phyloP scores from a whole-genome alignment of 1,140 invertebrate genomes.

The Bathynomus jamesi region DNA sequence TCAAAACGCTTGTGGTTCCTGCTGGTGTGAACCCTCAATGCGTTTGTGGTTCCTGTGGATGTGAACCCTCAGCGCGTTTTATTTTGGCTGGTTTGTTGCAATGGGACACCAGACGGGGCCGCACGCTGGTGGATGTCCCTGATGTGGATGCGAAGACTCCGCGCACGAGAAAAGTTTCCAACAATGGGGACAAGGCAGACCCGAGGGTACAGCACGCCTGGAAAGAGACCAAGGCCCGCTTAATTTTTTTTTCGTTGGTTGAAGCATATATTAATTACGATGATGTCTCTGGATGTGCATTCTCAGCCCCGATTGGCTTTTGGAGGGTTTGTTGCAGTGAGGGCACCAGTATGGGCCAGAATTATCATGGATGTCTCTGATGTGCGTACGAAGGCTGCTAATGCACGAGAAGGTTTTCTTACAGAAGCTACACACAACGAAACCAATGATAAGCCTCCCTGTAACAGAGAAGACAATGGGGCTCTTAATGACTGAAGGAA shows the following conservation, averaged over 20 bases:
- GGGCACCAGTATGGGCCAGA: constrained; percentile 35
- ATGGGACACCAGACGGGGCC: constrained; percentile 38
- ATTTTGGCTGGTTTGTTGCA: constrained; percentile 38
- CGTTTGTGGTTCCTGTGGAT: constrained; percentile 36
- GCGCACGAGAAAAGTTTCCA: constrained; percentile 38
- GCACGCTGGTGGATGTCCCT: constrained; percentile 34
- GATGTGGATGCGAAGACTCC: constrained; percentile 36
- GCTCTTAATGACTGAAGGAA: constrained; percentile 34
- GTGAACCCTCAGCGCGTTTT: constrained; percentile 37
- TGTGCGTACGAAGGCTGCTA: constrained; percentile 37
- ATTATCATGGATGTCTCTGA: constrained; percentile 37
- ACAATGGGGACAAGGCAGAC: constrained; percentile 38
- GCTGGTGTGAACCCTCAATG: too few species aligned
- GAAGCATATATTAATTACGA: constrained; percentile 27
- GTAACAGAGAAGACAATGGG: constrained; percentile 36
- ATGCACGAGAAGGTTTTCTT: constrained; percentile 37
- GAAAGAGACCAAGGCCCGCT: constrained; percentile 37
- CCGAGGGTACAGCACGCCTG: constrained; percentile 36
- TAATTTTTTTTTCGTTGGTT: constrained; percentile 16
- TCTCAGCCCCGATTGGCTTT: constrained; percentile 36
- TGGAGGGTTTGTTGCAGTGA: constrained; percentile 36
- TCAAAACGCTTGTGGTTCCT: constrained; percentile 27
- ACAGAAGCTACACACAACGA: constrained; percentile 38
- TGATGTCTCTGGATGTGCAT: constrained; percentile 38
- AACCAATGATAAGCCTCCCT: constrained; percentile 37